Evolutionary conservation across 1,140 invertebrate species (phyloP), one percentile per base, ranked within the genome.

Genomic region (Tigriopus japonicus): DNA sequence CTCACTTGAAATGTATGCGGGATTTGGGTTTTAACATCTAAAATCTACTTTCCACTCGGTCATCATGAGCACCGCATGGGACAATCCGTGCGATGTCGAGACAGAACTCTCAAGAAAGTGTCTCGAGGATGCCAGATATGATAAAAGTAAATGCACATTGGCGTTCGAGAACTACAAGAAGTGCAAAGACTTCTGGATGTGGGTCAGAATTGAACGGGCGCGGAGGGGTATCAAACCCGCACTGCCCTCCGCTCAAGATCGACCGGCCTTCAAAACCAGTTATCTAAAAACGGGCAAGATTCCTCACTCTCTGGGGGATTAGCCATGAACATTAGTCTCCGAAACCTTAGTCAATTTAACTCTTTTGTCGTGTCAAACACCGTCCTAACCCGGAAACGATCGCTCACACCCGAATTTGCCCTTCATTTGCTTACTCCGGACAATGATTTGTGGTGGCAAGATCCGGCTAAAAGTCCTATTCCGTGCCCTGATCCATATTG

Each of bases 1-100:
- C 90, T 24, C 94, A 98, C 70, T 93, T 92, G 75, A 79, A 85
- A 66, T 98, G 94, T 73, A 94, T 98, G 91, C 80, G 87, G 66
- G 83, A 87, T 67, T 74, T 88, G 73, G 94, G 94, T 56, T 98
- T 98, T 71, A 93, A 96, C 64, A 84, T 96, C 65, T 96, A 80
- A 75, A 14, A n/a, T 28, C 28, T n/a, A 55, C 24, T 55, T 53
- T 53, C 21, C 24, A 58, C 56, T 19, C n/a, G 10, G 10, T 40
- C 41, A 41, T 42, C n/a, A 58, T 58, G 23, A 40, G 28, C 9
- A 9, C 28, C 3, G 3, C 28, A 6, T 40, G 13, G 19, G 19
- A 41, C 15, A 24, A 58, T 58, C 60, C 60, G 21, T 58, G 55
- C 55, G 35, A n/a, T 15, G 10, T 2, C 5, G 55, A 58, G 55